Base-by-base conservation (phyloP, 2,888 invertebrate species). In the Spatulosminthurus flaviceps region DNA sequence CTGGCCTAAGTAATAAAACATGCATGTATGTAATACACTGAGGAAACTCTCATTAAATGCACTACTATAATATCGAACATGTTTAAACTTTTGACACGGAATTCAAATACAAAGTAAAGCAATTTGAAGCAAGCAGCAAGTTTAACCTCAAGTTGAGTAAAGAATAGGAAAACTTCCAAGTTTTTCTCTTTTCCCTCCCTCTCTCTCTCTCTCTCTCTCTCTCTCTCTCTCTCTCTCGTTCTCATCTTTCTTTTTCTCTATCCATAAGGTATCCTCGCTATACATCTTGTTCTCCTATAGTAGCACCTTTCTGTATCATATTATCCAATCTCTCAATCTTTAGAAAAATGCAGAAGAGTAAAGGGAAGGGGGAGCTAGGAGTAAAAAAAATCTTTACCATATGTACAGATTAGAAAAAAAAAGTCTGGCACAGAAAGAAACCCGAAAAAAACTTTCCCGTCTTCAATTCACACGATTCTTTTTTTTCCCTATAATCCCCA, bases 21-120 rank as follows among this genome's bases (percentile, higher is more conserved):
- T n/a, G n/a, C n/a, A n/a, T n/a, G n/a, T n/a, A n/a, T n/a, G n/a
- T n/a, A n/a, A n/a, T n/a, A n/a, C n/a, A n/a, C n/a, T n/a, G n/a
- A n/a, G n/a, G n/a, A n/a, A n/a, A n/a, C n/a, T n/a, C n/a, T 51
- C 51, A 51, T 11, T 51, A 51, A 51, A n/a, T n/a, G n/a, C n/a
- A n/a, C n/a, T 51, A 51, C 16, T 51, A 19, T 51, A 51, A 51
- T 51, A 13, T 51, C 16, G 51, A 19, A 19, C 7, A 19, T 51
- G 51, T n/a, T 51, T 51, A 51, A 51, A 51, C 51, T 51, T 51
- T 51, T 51, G 51, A 51, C 51, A 51, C 16, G 51, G 5, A 51
- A 51, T 51, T 51, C 51, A 51, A 51, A 51, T 51, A 51, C 51
- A 51, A 51, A 51, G 51, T 51, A 51, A 51, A 51, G 51, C 51